Evolutionary conservation across 92 coral and sea anemone species (phyloP).

Genomic region (Porites divaricata): DNA sequence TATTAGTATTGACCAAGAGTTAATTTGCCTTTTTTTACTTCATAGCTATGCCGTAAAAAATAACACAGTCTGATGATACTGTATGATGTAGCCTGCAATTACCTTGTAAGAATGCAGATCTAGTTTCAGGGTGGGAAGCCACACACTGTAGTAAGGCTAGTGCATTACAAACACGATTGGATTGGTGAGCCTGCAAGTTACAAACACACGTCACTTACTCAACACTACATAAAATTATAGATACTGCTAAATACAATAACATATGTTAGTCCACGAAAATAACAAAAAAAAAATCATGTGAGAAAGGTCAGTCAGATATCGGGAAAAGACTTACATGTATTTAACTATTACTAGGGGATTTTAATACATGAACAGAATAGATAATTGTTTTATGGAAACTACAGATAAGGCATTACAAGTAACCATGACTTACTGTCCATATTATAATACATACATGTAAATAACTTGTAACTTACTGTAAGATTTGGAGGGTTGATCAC

Average conservation of each 20-base stretch:
- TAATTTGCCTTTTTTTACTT: background rate
- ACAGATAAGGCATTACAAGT: background rate
- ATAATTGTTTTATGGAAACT: too few species aligned
- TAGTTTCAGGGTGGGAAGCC: slow-evolving; percentile 98
- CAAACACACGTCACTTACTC: background rate
- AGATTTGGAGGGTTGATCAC: slow-evolving; percentile 99
- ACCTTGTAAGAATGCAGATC: slow-evolving; percentile 99
- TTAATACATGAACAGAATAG: too few species aligned
- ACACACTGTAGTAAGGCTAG: slow-evolving; percentile 97
- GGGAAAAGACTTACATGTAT: too few species aligned
- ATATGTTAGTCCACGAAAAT: too few species aligned
- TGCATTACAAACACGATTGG: slow-evolving; percentile 99
- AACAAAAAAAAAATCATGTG: too few species aligned
- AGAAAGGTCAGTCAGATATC: too few species aligned
- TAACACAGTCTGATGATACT: background rate
- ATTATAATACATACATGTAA: too few species aligned
- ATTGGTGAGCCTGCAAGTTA: slow-evolving; percentile 90
- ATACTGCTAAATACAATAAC: too few species aligned
- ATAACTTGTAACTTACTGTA: slow-evolving; percentile 74
- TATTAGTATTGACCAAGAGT: too few species aligned
- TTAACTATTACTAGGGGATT: too few species aligned
- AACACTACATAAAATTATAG: too few species aligned
- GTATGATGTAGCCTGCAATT: background rate
- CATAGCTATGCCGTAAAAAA: background rate
- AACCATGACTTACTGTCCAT: background rate